These are phyloP conservation scores for Hapalemur alaotrensis DNA, from an alignment of 2,797 vertebrate species.

Conservation along the genomic window DNA sequence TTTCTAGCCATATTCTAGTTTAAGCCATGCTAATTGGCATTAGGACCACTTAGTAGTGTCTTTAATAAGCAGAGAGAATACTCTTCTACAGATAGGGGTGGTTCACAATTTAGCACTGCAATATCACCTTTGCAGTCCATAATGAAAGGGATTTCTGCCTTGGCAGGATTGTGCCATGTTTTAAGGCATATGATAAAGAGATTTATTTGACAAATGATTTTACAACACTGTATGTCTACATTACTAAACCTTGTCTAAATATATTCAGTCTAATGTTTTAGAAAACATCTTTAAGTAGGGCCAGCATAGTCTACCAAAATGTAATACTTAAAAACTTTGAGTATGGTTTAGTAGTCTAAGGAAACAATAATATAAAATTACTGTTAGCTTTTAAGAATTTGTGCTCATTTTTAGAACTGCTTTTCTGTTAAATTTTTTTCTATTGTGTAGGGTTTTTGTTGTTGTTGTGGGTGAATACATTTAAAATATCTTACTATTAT, in stretches of 20 bases:
- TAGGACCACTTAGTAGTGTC: neutral
- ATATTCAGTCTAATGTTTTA: neutral
- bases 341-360: slow-evolving; percentile 23
- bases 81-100: neutral
- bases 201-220: slow-evolving; percentile 29
- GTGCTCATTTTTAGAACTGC: slow-evolving; percentile 35
- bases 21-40: slow-evolving; percentile 35
- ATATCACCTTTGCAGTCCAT: neutral
- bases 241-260: neutral
- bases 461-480: neutral
- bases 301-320: slow-evolving; percentile 23
- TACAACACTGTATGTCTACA: neutral
- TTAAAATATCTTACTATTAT: slow-evolving; percentile 43
- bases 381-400: slow-evolving; percentile 44
- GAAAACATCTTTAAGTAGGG: slow-evolving; percentile 14
- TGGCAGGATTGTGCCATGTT: neutral
- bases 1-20: slow-evolving; percentile 21
- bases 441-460: neutral
- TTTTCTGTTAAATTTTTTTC: slow-evolving; percentile 20
- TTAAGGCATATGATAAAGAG: slow-evolving; percentile 29
- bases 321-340: neutral
- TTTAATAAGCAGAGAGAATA: neutral
- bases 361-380: slow-evolving; percentile 30
- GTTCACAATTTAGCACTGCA: neutral
- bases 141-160: neutral